phyloP scores from a whole-genome alignment of 2,797 vertebrate species.

The Neomorphus geoffroyi region DNA sequence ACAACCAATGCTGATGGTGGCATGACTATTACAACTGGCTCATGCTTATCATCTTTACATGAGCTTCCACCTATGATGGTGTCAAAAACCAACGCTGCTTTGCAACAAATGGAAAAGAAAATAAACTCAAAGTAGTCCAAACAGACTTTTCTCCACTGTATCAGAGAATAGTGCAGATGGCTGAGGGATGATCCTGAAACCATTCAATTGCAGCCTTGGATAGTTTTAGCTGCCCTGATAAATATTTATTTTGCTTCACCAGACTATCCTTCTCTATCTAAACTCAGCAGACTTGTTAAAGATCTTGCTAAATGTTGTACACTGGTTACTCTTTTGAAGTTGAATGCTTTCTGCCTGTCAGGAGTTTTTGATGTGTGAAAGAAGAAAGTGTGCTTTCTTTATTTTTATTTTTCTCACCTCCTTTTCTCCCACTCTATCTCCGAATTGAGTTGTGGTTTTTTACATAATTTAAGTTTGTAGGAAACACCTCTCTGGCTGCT shows the following conservation, averaged over 20 bases:
- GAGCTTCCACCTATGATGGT: accelerated
- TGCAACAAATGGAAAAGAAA: neutral
- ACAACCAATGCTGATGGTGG: neutral
- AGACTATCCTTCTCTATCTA: neutral
- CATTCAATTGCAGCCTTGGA: neutral
- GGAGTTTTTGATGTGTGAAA: neutral
- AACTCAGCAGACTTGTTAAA: neutral
- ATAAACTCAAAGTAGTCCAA: neutral
- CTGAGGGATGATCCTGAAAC: neutral
- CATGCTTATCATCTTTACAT: neutral
- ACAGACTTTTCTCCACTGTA: neutral
- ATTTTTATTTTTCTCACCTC: neutral
- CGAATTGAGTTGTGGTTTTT: neutral
- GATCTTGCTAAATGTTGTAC: neutral
- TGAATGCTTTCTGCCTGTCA: neutral
- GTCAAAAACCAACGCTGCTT: neutral
- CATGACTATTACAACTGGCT: neutral
- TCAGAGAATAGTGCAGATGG: neutral
- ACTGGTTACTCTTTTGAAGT: neutral
- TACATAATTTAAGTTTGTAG: neutral
- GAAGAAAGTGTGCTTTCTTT: neutral
- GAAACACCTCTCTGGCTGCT: neutral
- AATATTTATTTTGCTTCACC: neutral
- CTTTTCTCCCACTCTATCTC: neutral
- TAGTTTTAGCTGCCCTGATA: neutral